A percentile compares a stretch with the other conserved stretches of the same genome.
phyloP scores from a whole-genome alignment of 2,888 invertebrate species.

The Taphrorychus bicolor region DNA sequence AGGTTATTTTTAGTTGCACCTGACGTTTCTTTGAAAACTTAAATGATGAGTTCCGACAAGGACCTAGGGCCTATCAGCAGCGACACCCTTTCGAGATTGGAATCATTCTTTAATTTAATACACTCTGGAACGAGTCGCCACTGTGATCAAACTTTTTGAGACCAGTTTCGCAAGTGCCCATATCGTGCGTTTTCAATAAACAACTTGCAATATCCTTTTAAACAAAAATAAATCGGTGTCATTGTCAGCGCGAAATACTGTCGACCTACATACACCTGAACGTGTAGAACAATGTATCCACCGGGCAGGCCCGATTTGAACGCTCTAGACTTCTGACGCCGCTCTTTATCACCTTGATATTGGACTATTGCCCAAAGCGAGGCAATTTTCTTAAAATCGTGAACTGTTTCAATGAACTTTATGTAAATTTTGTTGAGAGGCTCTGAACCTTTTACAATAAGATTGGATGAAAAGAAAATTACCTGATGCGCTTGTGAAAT shows the following conservation, averaged over 20 bases:
- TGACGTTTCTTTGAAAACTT: conserved; percentile 9
- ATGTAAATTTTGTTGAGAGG: too few species aligned
- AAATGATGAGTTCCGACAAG: conserved; percentile 18
- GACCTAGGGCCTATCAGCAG: too few species aligned
- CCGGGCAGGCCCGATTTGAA: conserved; percentile 9
- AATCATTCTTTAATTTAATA: too few species aligned
- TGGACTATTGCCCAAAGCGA: not conserved
- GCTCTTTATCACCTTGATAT: too few species aligned
- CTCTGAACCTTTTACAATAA: too few species aligned
- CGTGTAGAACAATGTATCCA: conserved; percentile 9
- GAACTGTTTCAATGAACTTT: not conserved
- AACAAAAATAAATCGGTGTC: conserved; percentile 34
- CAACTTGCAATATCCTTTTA: conserved; percentile 32
- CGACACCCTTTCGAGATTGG: too few species aligned
- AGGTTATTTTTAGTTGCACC: not conserved
- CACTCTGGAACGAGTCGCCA: not conserved
- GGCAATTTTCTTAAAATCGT: not conserved
- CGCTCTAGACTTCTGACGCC: conserved; percentile 7
- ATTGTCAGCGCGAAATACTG: conserved; percentile 36
- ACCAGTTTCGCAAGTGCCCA: not conserved
- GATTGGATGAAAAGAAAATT: not conserved
- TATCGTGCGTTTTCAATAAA: conserved; percentile 20
- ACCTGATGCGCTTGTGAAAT: not conserved
- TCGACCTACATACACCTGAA: conserved; percentile 37
- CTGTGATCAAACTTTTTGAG: not conserved